These are phyloP conservation scores for Cheilosia grossa DNA, from an alignment of 2,888 invertebrate species.

Conservation along the genomic window DNA sequence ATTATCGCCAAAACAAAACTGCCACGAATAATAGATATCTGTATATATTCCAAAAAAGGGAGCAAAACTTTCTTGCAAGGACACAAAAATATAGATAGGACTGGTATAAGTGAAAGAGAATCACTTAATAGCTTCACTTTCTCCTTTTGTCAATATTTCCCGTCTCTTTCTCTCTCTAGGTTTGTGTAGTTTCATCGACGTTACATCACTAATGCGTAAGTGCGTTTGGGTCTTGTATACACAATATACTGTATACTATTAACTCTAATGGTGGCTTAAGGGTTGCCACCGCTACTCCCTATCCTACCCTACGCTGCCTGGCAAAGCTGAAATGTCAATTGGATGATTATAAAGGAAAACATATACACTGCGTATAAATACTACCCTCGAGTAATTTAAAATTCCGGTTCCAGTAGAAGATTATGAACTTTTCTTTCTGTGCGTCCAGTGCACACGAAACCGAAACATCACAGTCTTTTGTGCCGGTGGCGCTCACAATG, in stretches of 20 bases:
- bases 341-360: conserved; percentile 16
- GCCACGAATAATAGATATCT: conserved; percentile 37
- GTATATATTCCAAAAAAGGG: neutral
- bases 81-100: conserved; percentile 23
- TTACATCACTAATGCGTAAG: conserved; percentile 49
- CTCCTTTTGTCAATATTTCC: conserved; percentile 38
- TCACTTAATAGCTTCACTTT: conserved; percentile 71
- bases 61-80: conserved; percentile 37
- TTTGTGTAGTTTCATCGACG: neutral
- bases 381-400: conserved; percentile 43
- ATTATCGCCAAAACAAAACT: conserved; percentile 38
- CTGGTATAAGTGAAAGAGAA: conserved; percentile 66
- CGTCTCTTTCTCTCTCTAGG: neutral
- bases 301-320: conserved; percentile 22
- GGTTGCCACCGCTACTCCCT: conserved; percentile 39
- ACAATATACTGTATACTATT: conserved; percentile 67
- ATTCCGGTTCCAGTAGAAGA: conserved; percentile 63
- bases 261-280: conserved; percentile 67
- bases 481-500: conserved; percentile 21
- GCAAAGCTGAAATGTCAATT: conserved; percentile 54
- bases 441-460: conserved; percentile 27
- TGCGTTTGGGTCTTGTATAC: conserved; percentile 37
- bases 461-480: conserved; percentile 45
- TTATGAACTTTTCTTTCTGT: conserved; percentile 45
- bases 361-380: conserved; percentile 40